Evolutionary conservation across 2,113 vertebrate genomes (phyloP), one percentile per base, ranked within the genome.

Genomic region (Lagopus muta): DNA sequence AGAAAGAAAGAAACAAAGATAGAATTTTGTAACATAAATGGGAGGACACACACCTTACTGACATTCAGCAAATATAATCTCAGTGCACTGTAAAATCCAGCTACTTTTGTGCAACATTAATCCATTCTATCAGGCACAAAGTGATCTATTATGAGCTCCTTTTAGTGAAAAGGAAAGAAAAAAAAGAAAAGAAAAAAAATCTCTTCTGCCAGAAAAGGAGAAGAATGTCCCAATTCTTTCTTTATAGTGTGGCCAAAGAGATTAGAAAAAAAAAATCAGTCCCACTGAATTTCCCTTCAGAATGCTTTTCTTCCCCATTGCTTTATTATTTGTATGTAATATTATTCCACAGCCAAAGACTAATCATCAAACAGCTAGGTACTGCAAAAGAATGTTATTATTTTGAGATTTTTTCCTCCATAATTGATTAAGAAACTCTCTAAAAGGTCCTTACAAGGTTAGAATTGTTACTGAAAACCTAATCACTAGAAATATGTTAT

Each of bases 361-460:
- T 72, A 88, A 76, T 88, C 57, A 14, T 60, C 81, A 74, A 50
- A 32, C 16, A 82, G 43, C 52, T 70, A 82, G 50, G 48, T 65
- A 91, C 38, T 52, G 40, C 25, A 86, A 93, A 90, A 9, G 1
- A 0, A 13, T 88, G 55, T 54, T 66, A 42, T n/a, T 86, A 60
- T 90, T 94, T 86, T 88, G 72, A 42, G 38, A 13, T 52, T 66
- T 81, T 86, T 82, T 82, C 27, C 25, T 74, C 62, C 24, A 6
- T 94, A 91, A 83, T 48, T 89, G 60, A 77, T 81, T 75, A 95
- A 69, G 48, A 69, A 82, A 69, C 38, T 84, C 13, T 74, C 12
- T 42, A 70, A 92, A 82, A 86, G 36, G 28, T 86, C 81, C 58
- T 65, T 81, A 50, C 12, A 79, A 77, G 19, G 11, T 76, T 86